A percentile compares a stretch with the other conserved stretches of the same genome.
Evolutionary conservation across 2,113 vertebrate species (phyloP).

Genomic region (Ranitomeya variabilis): DNA sequence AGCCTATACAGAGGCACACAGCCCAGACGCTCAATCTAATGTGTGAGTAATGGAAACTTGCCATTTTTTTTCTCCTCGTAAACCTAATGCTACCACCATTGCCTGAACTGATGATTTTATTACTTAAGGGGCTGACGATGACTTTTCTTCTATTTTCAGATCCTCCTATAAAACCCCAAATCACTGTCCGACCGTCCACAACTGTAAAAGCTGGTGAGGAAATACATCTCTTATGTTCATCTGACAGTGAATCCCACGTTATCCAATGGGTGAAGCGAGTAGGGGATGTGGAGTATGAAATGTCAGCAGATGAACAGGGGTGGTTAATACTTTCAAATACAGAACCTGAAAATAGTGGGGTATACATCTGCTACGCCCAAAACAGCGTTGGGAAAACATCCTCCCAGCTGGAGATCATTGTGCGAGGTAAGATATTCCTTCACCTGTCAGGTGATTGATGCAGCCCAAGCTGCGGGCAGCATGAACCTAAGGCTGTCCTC

Average conservation of each 20-base stretch:
- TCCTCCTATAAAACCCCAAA: constrained; percentile 63
- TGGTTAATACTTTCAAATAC: constrained; percentile 58
- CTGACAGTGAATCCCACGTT: constrained; percentile 61
- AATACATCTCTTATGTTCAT: constrained; percentile 62
- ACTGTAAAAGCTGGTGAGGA: constrained; percentile 13
- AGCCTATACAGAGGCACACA: constrained; percentile 67
- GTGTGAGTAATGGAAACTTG: constrained; percentile 64
- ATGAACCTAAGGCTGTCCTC: no score
- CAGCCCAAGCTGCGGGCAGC: no score
- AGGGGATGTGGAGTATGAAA: constrained; percentile 40
- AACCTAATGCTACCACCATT: neutral
- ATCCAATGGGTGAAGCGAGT: constrained; percentile 63
- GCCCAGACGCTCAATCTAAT: constrained; percentile 63
- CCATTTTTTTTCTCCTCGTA: neutral
- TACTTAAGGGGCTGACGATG: neutral
- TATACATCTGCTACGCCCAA: constrained; percentile 65
- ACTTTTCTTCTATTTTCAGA: constrained; percentile 58
- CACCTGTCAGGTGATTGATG: no score
- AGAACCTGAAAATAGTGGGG: constrained; percentile 62
- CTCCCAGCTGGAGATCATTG: constrained; percentile 46
- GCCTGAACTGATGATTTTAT: neutral
- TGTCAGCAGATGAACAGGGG: constrained; percentile 33
- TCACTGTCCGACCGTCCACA: constrained; percentile 55
- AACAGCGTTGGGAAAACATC: constrained; percentile 60
- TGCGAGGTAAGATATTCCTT: constrained; percentile 63